phyloP scores from a whole-genome alignment of 37 sponge, comb jelly and placozoan genomes.

The Haliclona indistincta region DNA sequence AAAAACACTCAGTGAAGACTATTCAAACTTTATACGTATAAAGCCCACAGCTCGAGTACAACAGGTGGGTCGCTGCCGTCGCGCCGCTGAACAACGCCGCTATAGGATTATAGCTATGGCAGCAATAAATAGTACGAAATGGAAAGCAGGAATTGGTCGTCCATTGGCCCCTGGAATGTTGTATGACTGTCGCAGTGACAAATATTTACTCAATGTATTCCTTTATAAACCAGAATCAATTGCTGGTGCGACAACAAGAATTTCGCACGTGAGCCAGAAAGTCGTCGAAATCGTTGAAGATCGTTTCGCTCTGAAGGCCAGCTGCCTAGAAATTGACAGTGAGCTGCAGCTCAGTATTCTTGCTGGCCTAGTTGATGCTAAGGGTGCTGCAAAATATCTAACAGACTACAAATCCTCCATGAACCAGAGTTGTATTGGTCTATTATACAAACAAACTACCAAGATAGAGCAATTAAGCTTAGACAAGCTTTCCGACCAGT shows the following conservation, averaged over 20 bases:
- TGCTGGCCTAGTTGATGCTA: slow-evolving; percentile 12
- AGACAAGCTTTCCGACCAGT: slow-evolving; percentile 7
- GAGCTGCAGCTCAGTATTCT: slow-evolving; percentile 28
- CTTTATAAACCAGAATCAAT: slow-evolving; percentile 14
- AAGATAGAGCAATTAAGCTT: slow-evolving; percentile 13
- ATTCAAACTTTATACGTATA: no score
- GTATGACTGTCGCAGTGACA: slow-evolving; percentile 47
- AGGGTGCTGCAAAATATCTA: slow-evolving; percentile 26
- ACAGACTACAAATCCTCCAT: slow-evolving; percentile 27
- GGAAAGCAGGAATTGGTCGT: slow-evolving; percentile 37
- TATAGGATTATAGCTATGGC: no score
- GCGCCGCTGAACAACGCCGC: no score
- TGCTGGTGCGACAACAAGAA: background rate
- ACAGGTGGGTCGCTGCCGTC: no score
- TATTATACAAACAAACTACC: slow-evolving; percentile 24
- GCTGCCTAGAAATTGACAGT: slow-evolving; percentile 7
- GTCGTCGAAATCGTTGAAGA: slow-evolving; percentile 23
- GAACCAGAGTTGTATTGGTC: slow-evolving; percentile 18
- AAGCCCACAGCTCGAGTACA: no score
- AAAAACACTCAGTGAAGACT: no score
- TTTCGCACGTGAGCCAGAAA: background rate
- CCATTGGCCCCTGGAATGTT: slow-evolving; percentile 40
- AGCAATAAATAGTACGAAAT: no score
- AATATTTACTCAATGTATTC: slow-evolving; percentile 12
- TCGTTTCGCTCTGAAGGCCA: slow-evolving; percentile 1